Evolutionary conservation across 1,140 invertebrate genomes (phyloP), one percentile per base, ranked within the genome.

Genomic region (Ceratosolen solmsi): DNA sequence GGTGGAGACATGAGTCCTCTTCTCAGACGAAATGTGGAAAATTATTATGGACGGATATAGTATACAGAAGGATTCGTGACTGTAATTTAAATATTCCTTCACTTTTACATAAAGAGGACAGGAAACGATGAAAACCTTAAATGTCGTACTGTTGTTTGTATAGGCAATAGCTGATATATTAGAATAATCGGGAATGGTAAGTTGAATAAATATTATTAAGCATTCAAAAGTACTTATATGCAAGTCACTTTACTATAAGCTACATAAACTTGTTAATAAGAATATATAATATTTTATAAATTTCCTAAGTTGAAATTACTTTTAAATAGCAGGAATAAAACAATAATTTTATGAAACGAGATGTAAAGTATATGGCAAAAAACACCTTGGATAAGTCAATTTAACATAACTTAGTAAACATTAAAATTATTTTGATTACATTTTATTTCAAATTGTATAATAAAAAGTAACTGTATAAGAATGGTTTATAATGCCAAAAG

Each of bases 1-100:
- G 15, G 13, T 5, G 36, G n/a, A 22, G 17, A 65, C 30, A 65
- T 65, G 9, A 65, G 33, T 36, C 15, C 60, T 65, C 30, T 36
- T 17, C 60, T 65, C 9, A 20, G 60, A 20, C 17, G 27, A 36
- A 65, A 65, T 65, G 17, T 65, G 20, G 60, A 36, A 65, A 65
- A 65, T 65, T 36, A 65, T 65, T 65, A 65, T 65, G 30, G 60
- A 65, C 30, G 60, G 60, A 65, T 65, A 65, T 65, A 65, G 17
- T 65, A 36, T 65, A 65, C 30, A 65, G 60, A 36, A 65, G 60
- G 11, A 60, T 9, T 60, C 33, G 60, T 65, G 60, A 65, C 60
- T 65, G 11, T 65, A 65, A 65, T 65, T 65, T 65, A 65, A 65
- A 65, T 36, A 60, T 65, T 36, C 11, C 30, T 4, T 3, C 13